Evolutionary conservation across 1,140 invertebrate species (phyloP).

Genomic region (Homarus americanus): DNA sequence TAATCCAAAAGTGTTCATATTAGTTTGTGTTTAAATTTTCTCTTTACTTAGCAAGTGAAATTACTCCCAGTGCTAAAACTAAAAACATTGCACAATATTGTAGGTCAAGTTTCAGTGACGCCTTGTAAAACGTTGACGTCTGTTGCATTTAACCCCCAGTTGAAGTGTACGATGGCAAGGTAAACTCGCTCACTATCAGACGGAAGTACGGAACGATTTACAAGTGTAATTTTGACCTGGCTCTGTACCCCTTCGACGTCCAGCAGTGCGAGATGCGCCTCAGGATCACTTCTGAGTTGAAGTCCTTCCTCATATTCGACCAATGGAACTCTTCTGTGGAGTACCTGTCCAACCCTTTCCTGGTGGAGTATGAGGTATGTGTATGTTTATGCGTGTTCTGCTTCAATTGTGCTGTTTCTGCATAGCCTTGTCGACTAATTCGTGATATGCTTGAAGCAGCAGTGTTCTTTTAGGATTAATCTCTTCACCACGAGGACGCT

Average conservation of each 20-base stretch:
- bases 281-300: constrained; percentile 47
- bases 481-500: too few relatives aligned
- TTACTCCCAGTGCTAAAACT: too few relatives aligned
- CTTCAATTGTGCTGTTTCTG: too few relatives aligned
- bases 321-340: constrained; percentile 2
- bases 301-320: constrained; percentile 50
- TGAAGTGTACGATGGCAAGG: constrained; percentile 41
- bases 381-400: too few relatives aligned
- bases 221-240: constrained; percentile 56
- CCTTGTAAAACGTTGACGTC: neutral
- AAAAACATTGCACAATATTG: too few relatives aligned
- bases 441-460: neutral
- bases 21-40: too few relatives aligned
- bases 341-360: constrained; percentile 34
- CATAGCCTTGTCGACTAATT: too few relatives aligned
- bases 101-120: too few relatives aligned
- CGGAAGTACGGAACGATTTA: constrained; percentile 58
- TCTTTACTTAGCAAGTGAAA: too few relatives aligned
- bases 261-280: constrained; percentile 61
- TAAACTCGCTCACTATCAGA: constrained; percentile 46
- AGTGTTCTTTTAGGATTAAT: neutral
- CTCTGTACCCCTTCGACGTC: constrained; percentile 54
- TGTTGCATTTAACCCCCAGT: constrained; percentile 23
- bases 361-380: constrained; percentile 40
- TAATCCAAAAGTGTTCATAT: too few relatives aligned